Evolutionary conservation across 2,113 vertebrate species (phyloP), one percentile per base, ranked within the genome.

Genomic region (Callopanchax toddi): DNA sequence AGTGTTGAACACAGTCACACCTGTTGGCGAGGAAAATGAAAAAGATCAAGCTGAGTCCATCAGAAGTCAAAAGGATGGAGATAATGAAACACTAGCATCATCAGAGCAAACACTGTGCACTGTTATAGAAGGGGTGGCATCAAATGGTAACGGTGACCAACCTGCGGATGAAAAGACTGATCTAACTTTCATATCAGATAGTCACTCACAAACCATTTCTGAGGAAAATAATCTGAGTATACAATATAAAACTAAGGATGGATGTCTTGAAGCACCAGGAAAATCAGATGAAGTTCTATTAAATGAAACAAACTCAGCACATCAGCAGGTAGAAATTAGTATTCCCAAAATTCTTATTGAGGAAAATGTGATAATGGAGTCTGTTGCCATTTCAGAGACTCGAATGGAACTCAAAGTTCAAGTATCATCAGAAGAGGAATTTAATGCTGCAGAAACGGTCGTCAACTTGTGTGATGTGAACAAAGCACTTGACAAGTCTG

Each of bases 371-470:
- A 18, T n/a, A 54, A 54, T 43, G 44, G 45, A 52, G 17, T 40
- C 48, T 34, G 44, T 40, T 43, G 39, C 29, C 13, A 55, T 46
- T 53, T 20, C 65, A 64, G 66, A 67, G 42, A 63, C 39, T 52
- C 78, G 67, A 50, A 71, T 52, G 40, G 71, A 82, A 11, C 51
- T 79, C 16, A 78, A 78, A 76, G 40, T 64, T 52, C 60, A 81
- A 48, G 58, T 80, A 5, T 51, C 60, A 45, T 70, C 75, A 0
- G 26, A 79, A 23, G 51, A 71, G 36, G 50, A 79, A 39, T 67
- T 61, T 1, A 66, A 77, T 61, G 67, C 60, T 29, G 43, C 49
- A 26, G 42, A 58, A 23, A 16, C 51, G 48, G 70, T 74, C 4
- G 40, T 57, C 40, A 62, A 39, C 40, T 63, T 60, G 0, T 73